Percentiles rank a stretch among this genome's conserved stretches.
These are phyloP conservation scores for Esperia sulphurella DNA, from an alignment of 2,888 invertebrate genomes.

Conservation along the genomic window DNA sequence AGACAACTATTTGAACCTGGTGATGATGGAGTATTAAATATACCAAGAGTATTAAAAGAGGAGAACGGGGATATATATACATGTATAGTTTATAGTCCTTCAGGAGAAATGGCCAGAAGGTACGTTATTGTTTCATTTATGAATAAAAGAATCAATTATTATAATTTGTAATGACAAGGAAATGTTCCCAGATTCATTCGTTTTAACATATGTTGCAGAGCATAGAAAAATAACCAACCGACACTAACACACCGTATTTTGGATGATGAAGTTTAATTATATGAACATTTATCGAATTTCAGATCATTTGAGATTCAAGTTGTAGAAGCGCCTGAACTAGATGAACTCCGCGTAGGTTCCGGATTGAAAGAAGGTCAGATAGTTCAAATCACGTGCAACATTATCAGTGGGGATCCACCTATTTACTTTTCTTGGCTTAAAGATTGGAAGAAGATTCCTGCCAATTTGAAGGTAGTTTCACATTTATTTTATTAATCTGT, in stretches of 20 bases:
- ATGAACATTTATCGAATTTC: too few relatives aligned
- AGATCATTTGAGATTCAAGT: constrained; percentile 84
- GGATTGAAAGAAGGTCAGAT: constrained; percentile 90
- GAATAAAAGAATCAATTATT: too few relatives aligned
- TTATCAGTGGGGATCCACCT: constrained; percentile 85
- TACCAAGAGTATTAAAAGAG: constrained; percentile 79
- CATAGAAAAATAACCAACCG: too few relatives aligned
- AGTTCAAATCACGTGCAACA: constrained; percentile 90
- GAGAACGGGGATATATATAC: constrained; percentile 89
- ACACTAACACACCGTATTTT: too few relatives aligned
- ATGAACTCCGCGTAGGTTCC: constrained; percentile 88
- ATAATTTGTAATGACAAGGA: too few relatives aligned
- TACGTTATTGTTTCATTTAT: constrained; percentile 20
- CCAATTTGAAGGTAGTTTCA: constrained; percentile 77
- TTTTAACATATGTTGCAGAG: too few relatives aligned
- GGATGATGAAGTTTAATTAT: too few relatives aligned
- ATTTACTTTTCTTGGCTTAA: constrained; percentile 85
- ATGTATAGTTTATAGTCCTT: constrained; percentile 87
- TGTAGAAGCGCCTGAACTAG: constrained; percentile 88
- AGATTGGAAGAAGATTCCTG: constrained; percentile 81
- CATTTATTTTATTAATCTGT: too few relatives aligned
- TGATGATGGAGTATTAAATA: constrained; percentile 79
- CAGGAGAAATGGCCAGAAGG: constrained; percentile 87
- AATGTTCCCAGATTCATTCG: too few relatives aligned
- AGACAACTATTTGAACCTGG: constrained; percentile 54